These are phyloP conservation scores for Musca domestica DNA, from an alignment of 1,140 invertebrate species.

Conservation along the genomic window DNA sequence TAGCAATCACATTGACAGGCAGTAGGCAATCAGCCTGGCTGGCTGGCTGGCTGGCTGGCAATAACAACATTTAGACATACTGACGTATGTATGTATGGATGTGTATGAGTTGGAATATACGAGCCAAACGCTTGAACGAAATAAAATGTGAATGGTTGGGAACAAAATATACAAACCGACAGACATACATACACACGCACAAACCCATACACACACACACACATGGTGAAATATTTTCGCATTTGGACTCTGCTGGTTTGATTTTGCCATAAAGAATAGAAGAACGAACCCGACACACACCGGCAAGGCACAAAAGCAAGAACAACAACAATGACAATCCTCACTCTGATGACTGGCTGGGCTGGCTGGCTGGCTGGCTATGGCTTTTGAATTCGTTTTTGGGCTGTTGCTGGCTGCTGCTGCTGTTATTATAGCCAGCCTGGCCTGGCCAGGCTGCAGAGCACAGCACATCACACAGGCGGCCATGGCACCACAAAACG, in stretches of 20 bases:
- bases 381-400: constrained; percentile 21
- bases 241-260: too few species aligned
- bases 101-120: too few species aligned
- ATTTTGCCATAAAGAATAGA: too few species aligned
- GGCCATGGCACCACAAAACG: too few species aligned
- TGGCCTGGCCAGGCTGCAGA: too few species aligned
- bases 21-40: neutral
- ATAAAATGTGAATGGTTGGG: too few species aligned
- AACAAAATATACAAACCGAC: neutral
- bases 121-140: too few species aligned
- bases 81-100: neutral
- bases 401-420: neutral
- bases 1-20: neutral
- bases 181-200: neutral
- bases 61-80: neutral
- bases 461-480: too few species aligned
- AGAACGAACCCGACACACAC: neutral
- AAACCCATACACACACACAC: too few species aligned
- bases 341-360: constrained; percentile 13
- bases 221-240: too few species aligned
- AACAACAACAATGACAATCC: constrained; percentile 3
- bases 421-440: constrained; percentile 7
- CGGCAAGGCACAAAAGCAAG: constrained; percentile 18
- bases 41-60: too few species aligned
- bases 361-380: too few species aligned